A percentile compares a stretch with the other conserved stretches of the same genome.
Conservation (phyloP, 2,888 invertebrate species). For the Pharmacophagus antenor region DNA sequence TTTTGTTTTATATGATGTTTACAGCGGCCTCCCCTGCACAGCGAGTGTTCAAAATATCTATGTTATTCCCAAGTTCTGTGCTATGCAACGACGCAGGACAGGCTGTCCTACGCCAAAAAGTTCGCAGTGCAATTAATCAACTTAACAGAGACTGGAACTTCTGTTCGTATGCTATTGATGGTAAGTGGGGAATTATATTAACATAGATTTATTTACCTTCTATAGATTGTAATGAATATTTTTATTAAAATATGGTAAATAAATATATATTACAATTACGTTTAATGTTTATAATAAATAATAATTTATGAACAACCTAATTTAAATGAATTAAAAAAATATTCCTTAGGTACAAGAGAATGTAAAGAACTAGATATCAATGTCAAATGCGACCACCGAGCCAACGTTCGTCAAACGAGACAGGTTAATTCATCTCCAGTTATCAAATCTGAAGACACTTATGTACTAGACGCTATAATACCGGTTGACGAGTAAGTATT, state of each 20-base stretch:
- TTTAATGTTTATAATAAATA: neutral
- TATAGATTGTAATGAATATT: too few species aligned
- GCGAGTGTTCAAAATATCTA: conserved; percentile 94
- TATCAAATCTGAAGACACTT: conserved; percentile 87
- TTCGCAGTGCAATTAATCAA: conserved; percentile 92
- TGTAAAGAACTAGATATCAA: conserved; percentile 95
- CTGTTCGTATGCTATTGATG: conserved; percentile 94
- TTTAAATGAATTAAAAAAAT: too few species aligned
- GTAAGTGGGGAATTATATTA: too few species aligned
- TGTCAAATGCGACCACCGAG: conserved; percentile 93
- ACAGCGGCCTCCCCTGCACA: conserved; percentile 94
- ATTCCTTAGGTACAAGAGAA: conserved; percentile 84
- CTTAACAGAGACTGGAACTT: conserved; percentile 98
- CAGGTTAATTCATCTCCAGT: conserved; percentile 78
- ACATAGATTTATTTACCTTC: too few species aligned
- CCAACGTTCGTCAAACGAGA: conserved; percentile 83
- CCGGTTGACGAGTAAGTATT: conserved; percentile 91
- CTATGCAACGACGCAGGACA: conserved; percentile 97
- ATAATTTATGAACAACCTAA: too few species aligned
- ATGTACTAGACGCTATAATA: conserved; percentile 89
- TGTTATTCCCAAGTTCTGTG: conserved; percentile 98
- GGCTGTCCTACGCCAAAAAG: conserved; percentile 93
- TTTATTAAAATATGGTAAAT: too few species aligned
- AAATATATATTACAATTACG: too few species aligned
- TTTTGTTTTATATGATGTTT: conserved; percentile 5